These are phyloP conservation scores for Onchidella celtica DNA, from an alignment of 2,888 invertebrate genomes.

Conservation along the genomic window DNA sequence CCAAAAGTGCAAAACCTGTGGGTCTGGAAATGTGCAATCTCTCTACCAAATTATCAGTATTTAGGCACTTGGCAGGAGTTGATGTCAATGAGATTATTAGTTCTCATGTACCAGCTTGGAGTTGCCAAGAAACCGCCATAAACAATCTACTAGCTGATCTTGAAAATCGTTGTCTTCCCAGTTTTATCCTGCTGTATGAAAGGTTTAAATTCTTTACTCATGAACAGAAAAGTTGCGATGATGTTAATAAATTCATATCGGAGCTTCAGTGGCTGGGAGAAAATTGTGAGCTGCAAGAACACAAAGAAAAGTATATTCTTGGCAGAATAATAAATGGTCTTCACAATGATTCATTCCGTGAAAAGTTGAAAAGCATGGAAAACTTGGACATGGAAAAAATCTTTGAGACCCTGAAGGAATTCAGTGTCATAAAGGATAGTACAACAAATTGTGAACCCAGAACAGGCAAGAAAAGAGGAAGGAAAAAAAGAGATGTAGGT, in stretches of 20 bases:
- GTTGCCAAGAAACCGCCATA: neutral
- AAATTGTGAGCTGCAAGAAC: constrained; percentile 21
- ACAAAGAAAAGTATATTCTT: neutral
- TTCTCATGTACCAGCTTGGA: too few species aligned
- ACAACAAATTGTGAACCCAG: neutral
- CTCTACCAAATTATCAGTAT: neutral
- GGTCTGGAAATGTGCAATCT: neutral
- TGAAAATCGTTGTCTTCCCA: constrained; percentile 21
- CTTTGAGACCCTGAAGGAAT: too few species aligned
- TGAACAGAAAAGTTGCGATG: neutral
- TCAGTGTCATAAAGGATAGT: too few species aligned
- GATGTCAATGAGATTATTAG: neutral
- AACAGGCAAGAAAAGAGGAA: neutral
- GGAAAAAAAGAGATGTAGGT: neutral
- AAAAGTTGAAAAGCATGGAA: neutral
- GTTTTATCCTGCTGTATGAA: constrained; percentile 33
- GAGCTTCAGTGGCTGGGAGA: neutral
- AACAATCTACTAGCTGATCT: neutral
- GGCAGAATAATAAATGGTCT: constrained; percentile 18
- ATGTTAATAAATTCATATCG: neutral
- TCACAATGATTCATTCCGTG: constrained; percentile 1
- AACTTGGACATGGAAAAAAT: constrained; percentile 1
- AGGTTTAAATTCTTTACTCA: constrained; percentile 28
- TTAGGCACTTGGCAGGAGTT: constrained; percentile 4
- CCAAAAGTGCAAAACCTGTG: neutral